Evolutionary conservation across 1,140 invertebrate genomes (phyloP), one percentile per base, ranked within the genome.

Genomic region (Musca vetustissima): DNA sequence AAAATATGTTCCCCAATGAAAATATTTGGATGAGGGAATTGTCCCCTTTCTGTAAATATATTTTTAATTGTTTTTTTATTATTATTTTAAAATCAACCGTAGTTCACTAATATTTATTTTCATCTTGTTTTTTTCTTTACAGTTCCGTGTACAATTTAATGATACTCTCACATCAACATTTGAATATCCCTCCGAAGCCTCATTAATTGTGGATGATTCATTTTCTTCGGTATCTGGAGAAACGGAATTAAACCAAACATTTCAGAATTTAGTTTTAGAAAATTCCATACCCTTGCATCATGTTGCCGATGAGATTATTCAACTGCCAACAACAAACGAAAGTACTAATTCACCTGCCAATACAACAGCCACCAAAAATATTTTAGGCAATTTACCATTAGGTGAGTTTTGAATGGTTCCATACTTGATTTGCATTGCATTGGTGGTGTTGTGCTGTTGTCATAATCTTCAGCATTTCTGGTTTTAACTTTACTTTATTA

Each of bases 111-210:
- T 15, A 36, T 53, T 57, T 65, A 17, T 66, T 64, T n/a, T n/a
- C n/a, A n/a, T n/a, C n/a, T n/a, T n/a, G n/a, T 52, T 64, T 64
- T 67, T 72, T 57, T 25, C 8, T 48, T 64, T 67, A 59, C 87
- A 94, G 92, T 84, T 93, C 78, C 91, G 89, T 79, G 92, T 95
- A 76, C 90, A 91, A 71, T 95, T 95, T 83, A 90, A 94, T 77
- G 93, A 95, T 78, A 88, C 87, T 47, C 88, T 91, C 25, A 93
- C 91, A 59, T 88, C 89, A 66, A 92, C 91, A 47, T 94, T 92
- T 84, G 92, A 94, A 83, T 95, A 95, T 81, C 93, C 93, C 50
- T 93, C 92, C 69, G 93, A 95, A 83, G 86, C 88, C 52, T 94
- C 92, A 53, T 71, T 79, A 69, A 82, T 91, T 64, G 86, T 89